Evolutionary conservation across 2,888 invertebrate species (phyloP), one percentile per base, ranked within the genome.

Genomic region (Caradrina kadenii): DNA sequence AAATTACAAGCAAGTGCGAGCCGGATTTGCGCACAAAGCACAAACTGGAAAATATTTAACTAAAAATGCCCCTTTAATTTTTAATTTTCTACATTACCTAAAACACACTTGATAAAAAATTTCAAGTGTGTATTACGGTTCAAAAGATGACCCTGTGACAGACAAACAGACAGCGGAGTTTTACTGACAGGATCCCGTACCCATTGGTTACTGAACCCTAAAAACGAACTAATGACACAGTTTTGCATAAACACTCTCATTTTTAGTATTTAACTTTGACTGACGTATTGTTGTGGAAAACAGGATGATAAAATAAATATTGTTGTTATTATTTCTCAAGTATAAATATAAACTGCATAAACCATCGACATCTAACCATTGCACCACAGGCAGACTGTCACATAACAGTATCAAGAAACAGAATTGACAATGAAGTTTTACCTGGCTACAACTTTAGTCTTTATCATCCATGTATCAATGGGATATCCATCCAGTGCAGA

Each of bases 181-280:
- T 26, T 26, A 26, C 2, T 26, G 4, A 26, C 4, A 26, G 26
- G 26, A 26, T 26, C 26, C 26, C 26, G 26, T 26, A 26, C 26
- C 4, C 35, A 1, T 35, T 35, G 7, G 35, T 8, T 35, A 8
- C 7, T 7, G 35, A 35, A 35, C 35, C 7, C 35, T 35, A 35
- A 35, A 19, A 6, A 17, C 0, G 26, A 62, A 31, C 42, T 60
- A 63, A 61, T 17, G 17, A 48, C 21, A 22, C 63, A 63, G 5
- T 48, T 62, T n/a, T 35, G 31, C 48, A 8, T 63, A 63, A 63
- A 63, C 63, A 21, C 63, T 62, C 10, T 48, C 15, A 45, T 45
- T 48, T 63, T 7, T n/a, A 21, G 21, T 31, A 35, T 21, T 62
- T 62, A 48, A 21, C 17, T 21, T 13, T 13, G 48, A 45, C 31